phyloP scores from a whole-genome alignment of 2,113 vertebrate genomes.

The Pipra filicauda region DNA sequence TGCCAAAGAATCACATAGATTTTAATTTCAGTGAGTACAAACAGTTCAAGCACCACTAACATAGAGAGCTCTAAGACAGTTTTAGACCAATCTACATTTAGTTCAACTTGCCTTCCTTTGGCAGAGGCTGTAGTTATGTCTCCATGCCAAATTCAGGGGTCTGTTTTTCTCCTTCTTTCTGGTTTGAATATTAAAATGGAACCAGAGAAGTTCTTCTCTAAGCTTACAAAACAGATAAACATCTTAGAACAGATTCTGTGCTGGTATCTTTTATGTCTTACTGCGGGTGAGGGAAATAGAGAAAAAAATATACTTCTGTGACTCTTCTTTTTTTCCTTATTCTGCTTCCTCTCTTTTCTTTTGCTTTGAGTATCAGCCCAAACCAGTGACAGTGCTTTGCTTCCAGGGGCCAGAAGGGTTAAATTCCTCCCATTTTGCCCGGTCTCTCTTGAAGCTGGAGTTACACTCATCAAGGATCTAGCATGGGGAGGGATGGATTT shows the following conservation, averaged over 20 bases:
- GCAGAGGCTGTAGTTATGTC: not conserved
- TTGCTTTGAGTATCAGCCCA: not conserved
- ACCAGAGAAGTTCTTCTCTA: not conserved
- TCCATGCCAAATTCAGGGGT: not conserved
- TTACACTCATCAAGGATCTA: slow-evolving; percentile 64
- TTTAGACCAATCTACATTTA: not conserved
- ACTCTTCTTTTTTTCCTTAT: not conserved
- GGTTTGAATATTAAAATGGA: not conserved
- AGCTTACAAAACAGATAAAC: not conserved
- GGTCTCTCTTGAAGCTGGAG: slow-evolving; percentile 10
- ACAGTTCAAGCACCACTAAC: not conserved
- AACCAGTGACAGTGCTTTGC: not conserved
- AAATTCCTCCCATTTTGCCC: not conserved
- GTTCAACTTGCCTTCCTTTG: not conserved
- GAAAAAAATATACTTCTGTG: not conserved
- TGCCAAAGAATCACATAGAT: not conserved
- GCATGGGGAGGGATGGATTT: slow-evolving; percentile 59
- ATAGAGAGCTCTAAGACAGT: not conserved
- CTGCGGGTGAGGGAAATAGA: rapidly evolving
- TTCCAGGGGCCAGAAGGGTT: not conserved
- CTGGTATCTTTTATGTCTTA: not conserved
- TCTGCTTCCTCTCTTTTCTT: not conserved
- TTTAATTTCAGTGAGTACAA: not conserved
- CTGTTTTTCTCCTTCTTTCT: not conserved
- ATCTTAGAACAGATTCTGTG: not conserved